Evolutionary conservation across 2,888 invertebrate genomes (phyloP).

Genomic region (Drosophila barbarae): DNA sequence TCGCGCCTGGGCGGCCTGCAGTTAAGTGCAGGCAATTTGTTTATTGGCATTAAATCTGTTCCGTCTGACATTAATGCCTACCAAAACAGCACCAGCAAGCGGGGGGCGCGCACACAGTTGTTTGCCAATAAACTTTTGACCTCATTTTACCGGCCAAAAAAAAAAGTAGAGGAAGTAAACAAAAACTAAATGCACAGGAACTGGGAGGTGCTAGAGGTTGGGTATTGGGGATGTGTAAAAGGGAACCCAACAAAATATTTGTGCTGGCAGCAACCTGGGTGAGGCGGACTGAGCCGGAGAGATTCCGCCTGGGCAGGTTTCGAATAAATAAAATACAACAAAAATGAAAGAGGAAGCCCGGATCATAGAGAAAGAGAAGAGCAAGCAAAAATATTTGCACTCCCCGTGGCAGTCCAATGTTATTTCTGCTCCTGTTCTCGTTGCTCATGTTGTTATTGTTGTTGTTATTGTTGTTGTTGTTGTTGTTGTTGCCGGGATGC

Average conservation of each 20-base stretch:
- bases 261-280: slow-evolving; percentile 9
- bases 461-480: neutral
- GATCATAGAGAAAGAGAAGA: slow-evolving; percentile 15
- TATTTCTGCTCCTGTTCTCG: slow-evolving; percentile 20
- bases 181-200: slow-evolving; percentile 37
- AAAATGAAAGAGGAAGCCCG: slow-evolving; percentile 16
- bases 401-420: slow-evolving; percentile 46
- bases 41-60: slow-evolving; percentile 20
- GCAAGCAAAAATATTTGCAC: slow-evolving; percentile 55
- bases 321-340: slow-evolving; percentile 33
- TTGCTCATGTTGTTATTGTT: slow-evolving; percentile 27
- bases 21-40: slow-evolving; percentile 27
- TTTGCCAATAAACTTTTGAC: slow-evolving; percentile 75
- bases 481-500: slow-evolving; percentile 10
- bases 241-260: slow-evolving; percentile 43
- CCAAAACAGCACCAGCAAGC: slow-evolving; percentile 16
- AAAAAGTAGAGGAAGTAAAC: slow-evolving; percentile 34
- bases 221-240: neutral
- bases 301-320: slow-evolving; percentile 37
- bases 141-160: slow-evolving; percentile 61
- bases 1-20: slow-evolving; percentile 10
- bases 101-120: slow-evolving; percentile 27
- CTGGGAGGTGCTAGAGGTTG: neutral
- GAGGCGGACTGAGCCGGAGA: slow-evolving; percentile 15
- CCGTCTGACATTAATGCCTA: slow-evolving; percentile 21